Percentiles rank a stretch among this genome's conserved stretches.
These are phyloP conservation scores for Heliconius eleuchia DNA, from an alignment of 1,140 invertebrate genomes.

Conservation along the genomic window DNA sequence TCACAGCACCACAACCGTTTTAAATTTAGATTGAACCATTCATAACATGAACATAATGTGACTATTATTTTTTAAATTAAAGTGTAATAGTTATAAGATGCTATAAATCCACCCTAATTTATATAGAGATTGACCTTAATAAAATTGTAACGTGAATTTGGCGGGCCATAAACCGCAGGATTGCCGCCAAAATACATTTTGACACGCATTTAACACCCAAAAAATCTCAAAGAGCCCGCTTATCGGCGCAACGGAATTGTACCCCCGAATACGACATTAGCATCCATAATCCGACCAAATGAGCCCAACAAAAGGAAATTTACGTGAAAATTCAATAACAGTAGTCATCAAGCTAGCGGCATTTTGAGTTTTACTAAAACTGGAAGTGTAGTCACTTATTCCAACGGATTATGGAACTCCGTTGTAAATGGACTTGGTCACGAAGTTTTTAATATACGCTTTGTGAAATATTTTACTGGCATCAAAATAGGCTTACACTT, in stretches of 20 bases:
- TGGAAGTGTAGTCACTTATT: constrained; percentile 40
- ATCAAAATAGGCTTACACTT: constrained; percentile 6
- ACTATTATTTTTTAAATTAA: neutral
- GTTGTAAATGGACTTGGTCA: constrained; percentile 34
- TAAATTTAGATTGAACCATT: neutral
- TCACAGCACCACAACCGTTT: neutral
- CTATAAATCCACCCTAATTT: constrained; percentile 31
- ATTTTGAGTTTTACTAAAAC: constrained; percentile 39
- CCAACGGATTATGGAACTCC: constrained; percentile 27
- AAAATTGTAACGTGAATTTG: constrained; percentile 37
- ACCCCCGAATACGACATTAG: constrained; percentile 52
- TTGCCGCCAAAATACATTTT: constrained; percentile 47
- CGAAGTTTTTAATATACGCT: constrained; percentile 30
- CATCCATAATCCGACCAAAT: constrained; percentile 66
- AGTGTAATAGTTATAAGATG: neutral
- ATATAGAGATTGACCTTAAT: constrained; percentile 42
- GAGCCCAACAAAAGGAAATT: constrained; percentile 67
- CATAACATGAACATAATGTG: neutral
- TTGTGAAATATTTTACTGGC: constrained; percentile 28
- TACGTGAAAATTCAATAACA: constrained; percentile 70
- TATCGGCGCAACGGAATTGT: constrained; percentile 56
- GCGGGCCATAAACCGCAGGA: constrained; percentile 42
- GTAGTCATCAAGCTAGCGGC: constrained; percentile 47
- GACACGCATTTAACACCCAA: constrained; percentile 50
- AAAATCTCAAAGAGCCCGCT: constrained; percentile 45